Evolutionary conservation across 1,140 invertebrate genomes (phyloP), one percentile per base, ranked within the genome.

Genomic region (Sarcophaga bullata): DNA sequence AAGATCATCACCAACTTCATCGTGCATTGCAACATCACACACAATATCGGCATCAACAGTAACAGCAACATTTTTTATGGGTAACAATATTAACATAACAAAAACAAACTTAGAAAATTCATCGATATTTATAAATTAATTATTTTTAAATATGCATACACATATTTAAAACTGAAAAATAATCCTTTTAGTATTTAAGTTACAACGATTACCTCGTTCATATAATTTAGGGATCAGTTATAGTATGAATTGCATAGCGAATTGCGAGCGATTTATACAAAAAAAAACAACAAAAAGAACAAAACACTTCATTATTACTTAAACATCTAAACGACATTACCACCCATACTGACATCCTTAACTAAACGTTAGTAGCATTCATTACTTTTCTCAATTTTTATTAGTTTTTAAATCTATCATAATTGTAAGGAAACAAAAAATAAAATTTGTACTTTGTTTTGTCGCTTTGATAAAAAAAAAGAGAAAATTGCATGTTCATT

Each of bases 201-300:
- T 78, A 78, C 75, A 78, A 78, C 75, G 75, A 78, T 78, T 78
- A 78, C 75, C 75, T 78, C 75, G 75, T 78, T 78, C 48, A 78
- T 78, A 78, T 78, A 19, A 78, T 78, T 78, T 78, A 78, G 75
- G 75, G 75, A 78, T 78, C 75, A 78, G 75, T 78, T 78, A 78
- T 52, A 78, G 75, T 78, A 78, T 78, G 75, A 52, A 78, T 78
- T 37, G 25, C 75, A 78, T 78, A 78, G 25, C 25, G 25, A 37
- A 37, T 37, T 37, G 25, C 25, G 4, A 37, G 25, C 25, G 25
- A 78, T 78, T 78, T 48, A 78, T 17, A 49, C 9, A 19, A 47
- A 52, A 17, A 47, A n/a, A 49, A 76, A 76, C 48, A 76, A 78
- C 10, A 73, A 9, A 52, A 52, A 52, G 6, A 37, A 25, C 13